Percentiles rank a stretch among this genome's conserved stretches.
These are phyloP conservation scores for Seira sanloemensis DNA, from an alignment of 2,888 invertebrate species.

Conservation along the genomic window DNA sequence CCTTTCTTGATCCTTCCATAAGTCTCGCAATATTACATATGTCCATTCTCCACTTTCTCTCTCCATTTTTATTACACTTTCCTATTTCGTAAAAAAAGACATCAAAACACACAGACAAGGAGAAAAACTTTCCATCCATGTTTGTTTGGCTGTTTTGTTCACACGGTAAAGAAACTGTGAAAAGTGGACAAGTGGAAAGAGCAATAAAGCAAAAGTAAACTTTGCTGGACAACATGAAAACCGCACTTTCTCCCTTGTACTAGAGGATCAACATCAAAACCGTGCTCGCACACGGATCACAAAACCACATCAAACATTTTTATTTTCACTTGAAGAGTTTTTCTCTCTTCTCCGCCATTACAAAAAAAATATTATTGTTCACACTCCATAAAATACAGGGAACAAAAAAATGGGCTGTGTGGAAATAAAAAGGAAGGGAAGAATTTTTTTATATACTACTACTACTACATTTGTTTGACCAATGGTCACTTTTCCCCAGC, in stretches of 20 bases:
- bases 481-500: neutral
- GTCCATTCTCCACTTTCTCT: neutral
- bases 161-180: neutral
- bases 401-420: slow-evolving; percentile 26
- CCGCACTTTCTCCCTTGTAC: neutral
- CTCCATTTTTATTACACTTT: neutral
- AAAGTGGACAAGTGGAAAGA: slow-evolving; percentile 63
- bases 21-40: neutral
- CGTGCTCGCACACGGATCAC: no score
- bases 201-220: slow-evolving; percentile 64
- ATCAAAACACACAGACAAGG: no score
- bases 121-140: no score
- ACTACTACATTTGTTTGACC: no score
- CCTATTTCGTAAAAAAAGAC: slow-evolving; percentile 2
- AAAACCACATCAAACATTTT: no score
- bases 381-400: slow-evolving; percentile 48
- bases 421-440: neutral
- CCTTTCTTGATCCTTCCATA: neutral
- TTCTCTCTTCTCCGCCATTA: slow-evolving; percentile 13
- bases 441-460: no score
- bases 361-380: slow-evolving; percentile 31
- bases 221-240: slow-evolving; percentile 47
- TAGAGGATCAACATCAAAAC: neutral
- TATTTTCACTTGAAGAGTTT: slow-evolving; percentile 15
- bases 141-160: slow-evolving; percentile 28